Conservation (phyloP, 1,140 invertebrate species). For the Danaus melanippus region DNA sequence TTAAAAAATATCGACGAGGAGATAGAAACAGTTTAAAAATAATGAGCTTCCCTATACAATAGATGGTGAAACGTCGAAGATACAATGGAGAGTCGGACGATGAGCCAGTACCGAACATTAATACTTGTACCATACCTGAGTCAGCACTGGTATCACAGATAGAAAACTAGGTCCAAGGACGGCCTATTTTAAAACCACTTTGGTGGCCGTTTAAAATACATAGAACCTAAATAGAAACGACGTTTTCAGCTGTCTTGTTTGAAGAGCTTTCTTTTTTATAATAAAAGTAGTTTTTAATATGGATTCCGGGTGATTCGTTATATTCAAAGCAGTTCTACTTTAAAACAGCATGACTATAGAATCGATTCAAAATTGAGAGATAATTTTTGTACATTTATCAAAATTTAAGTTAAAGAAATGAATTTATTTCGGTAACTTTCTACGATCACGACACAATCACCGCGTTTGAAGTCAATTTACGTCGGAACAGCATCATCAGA, state of each 20-base stretch:
- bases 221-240: slow-evolving; percentile 13
- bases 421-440: no score
- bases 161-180: slow-evolving; percentile 14
- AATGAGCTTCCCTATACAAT: slow-evolving; percentile 42
- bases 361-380: no score
- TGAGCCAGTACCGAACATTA: slow-evolving; percentile 51
- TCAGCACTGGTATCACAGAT: slow-evolving; percentile 8
- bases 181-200: slow-evolving; percentile 21
- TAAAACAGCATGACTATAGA: no score
- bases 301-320: no score
- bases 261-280: not conserved
- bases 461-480: no score
- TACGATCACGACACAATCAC: no score
- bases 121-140: slow-evolving; percentile 38
- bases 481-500: no score
- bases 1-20: slow-evolving; percentile 13
- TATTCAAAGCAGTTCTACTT: no score
- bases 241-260: slow-evolving; percentile 10
- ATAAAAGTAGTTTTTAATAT: no score
- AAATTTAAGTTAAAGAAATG: no score
- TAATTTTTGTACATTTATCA: no score
- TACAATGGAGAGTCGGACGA: slow-evolving; percentile 54
- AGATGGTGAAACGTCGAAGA: slow-evolving; percentile 54
- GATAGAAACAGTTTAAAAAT: slow-evolving; percentile 29
- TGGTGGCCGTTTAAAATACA: slow-evolving; percentile 20